These are phyloP conservation scores for Platyrinchus mystaceus DNA, from an alignment of 2,797 vertebrate species.

Conservation along the genomic window DNA sequence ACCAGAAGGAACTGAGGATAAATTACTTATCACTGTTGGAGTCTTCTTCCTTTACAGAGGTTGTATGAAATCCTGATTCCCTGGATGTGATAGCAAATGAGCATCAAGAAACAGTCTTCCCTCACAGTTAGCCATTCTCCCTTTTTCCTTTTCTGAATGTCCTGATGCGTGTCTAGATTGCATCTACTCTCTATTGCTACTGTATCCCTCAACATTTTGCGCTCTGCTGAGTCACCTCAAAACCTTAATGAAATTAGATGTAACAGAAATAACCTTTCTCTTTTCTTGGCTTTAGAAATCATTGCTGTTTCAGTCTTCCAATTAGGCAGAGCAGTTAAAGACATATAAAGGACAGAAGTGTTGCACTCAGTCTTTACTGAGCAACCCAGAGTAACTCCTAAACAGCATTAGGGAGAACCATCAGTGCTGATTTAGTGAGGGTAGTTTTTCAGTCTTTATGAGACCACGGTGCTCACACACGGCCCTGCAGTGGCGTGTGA, in stretches of 20 bases:
- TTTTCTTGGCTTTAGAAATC: not conserved
- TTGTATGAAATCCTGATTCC: not conserved
- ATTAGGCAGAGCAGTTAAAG: not conserved
- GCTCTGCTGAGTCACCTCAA: not conserved
- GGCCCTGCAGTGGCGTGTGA: not conserved
- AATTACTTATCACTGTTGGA: not conserved
- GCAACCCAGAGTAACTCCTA: not conserved
- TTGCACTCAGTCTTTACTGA: not conserved
- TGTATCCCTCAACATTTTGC: not conserved
- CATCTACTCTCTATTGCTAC: not conserved
- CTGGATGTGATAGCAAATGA: not conserved
- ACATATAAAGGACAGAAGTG: not conserved
- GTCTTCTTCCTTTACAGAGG: not conserved
- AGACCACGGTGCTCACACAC: not conserved
- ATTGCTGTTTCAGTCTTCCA: not conserved
- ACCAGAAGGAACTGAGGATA: not conserved
- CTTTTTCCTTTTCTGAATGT: not conserved
- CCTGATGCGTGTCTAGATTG: not conserved
- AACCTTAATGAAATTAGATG: not conserved
- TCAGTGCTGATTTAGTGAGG: not conserved
- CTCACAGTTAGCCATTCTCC: not conserved
- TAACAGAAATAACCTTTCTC: not conserved
- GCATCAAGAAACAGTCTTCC: not conserved
- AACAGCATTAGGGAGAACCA: not conserved
- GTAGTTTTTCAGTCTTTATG: not conserved